Evolutionary conservation across 2,888 invertebrate genomes (phyloP), one percentile per base, ranked within the genome.

Genomic region (Hecatera dysodea): DNA sequence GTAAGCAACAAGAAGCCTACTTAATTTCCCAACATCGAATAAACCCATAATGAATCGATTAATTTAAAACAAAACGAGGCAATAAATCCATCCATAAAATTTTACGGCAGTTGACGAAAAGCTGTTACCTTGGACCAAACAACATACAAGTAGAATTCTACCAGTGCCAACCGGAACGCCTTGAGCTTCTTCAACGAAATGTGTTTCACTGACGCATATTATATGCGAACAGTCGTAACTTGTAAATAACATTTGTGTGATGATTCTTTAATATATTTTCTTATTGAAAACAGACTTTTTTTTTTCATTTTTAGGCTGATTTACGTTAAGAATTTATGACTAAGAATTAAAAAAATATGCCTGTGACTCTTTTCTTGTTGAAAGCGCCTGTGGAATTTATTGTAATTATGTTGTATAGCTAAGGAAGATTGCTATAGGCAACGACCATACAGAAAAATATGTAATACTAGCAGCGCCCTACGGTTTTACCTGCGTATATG

Each of bases 111-210:
- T 75, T 80, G 77, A 75, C 73, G 66, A 81, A 79, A n/a, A 80
- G 66, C 73, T 72, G 67, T 75, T 79, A 62, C 82, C 84, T 85
- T 85, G 82, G 69, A 53, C 72, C 80, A 80, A 44, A 72, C 81
- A 71, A 75, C 67, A 72, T 75, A 79, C 76, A 71, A 77, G 80
- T 85, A 81, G 84, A 88, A 90, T 90, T 88, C 89, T 86, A 84
- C 78, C 53, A 72, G 71, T 78, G 64, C 27, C 44, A 64, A 91
- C 89, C 78, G 64, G 92, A 87, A 82, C 67, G 72, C 92, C 92
- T 92, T 92, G 92, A 87, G 89, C 91, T 85, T 90, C 91, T 91
- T 91, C 90, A 84, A 87, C 86, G 68, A 86, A 88, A 88, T 87
- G 82, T 88, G 85, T 86, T 88, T 83, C 85, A 79, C 69, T 68